Base-by-base conservation (phyloP, 23 tunicate species). In the Corella eumyota region DNA sequence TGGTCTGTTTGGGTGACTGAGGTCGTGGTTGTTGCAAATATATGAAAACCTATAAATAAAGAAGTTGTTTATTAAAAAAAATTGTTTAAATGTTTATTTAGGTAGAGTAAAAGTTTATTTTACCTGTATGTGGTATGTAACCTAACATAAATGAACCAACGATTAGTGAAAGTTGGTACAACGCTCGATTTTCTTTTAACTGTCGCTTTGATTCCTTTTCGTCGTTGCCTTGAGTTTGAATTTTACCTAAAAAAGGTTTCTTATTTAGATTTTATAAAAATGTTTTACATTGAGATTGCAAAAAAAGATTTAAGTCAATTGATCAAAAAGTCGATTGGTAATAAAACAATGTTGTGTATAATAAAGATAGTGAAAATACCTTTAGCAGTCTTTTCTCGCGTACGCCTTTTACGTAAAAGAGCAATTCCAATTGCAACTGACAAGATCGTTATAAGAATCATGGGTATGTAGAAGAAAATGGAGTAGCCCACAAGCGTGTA, bases 381-480 rank as follows among this genome's bases (percentile, higher is more conserved):
- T n/a, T n/a, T n/a, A n/a, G n/a, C n/a, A n/a, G n/a, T n/a, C n/a
- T n/a, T n/a, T n/a, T n/a, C n/a, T n/a, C n/a, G n/a, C n/a, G n/a
- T n/a, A n/a, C n/a, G n/a, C n/a, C n/a, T n/a, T n/a, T n/a, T n/a
- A n/a, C n/a, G n/a, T n/a, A n/a, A n/a, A n/a, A n/a, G n/a, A n/a
- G n/a, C n/a, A n/a, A n/a, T n/a, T n/a, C n/a, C n/a, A 30, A 49
- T 59, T n/a, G 30, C 25, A 1, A 53, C 1, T 22, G 63, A 54
- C 22, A 53, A 53, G 2, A 53, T 11, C 26, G 55, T 13, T 3
- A 68, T 35, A 25, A 68, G 60, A 1, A 34, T 50, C 36, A 53
- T 34, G n/a, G 73, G 73, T 21, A 54, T 36, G 58, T 50, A 68
- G 73, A 68, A 68, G n/a, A 68, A 68, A 1, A 68, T 50, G 30